phyloP scores from a whole-genome alignment of 1,140 invertebrate species.

The Drosophila nebulosa region DNA sequence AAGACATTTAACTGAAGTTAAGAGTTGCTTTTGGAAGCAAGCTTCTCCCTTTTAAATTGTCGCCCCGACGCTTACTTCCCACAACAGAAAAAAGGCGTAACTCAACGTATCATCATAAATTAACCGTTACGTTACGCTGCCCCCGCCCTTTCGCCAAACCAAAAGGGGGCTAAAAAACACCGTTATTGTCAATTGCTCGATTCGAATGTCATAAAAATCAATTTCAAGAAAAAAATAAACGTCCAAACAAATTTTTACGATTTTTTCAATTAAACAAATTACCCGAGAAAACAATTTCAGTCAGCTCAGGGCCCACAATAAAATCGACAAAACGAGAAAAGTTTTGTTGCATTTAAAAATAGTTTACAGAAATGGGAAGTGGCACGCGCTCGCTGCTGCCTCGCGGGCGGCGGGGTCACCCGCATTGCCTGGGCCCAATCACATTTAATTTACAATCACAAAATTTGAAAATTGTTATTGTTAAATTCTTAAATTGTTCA shows the following conservation, averaged over 20 bases:
- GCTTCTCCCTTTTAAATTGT: constrained; percentile 2
- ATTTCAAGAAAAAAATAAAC: constrained; percentile 35
- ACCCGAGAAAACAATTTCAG: constrained; percentile 51
- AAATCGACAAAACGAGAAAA: constrained; percentile 17
- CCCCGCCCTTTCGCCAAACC: not conserved
- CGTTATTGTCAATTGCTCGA: constrained; percentile 67
- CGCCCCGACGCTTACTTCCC: too few relatives aligned
- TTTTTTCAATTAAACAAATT: constrained; percentile 79
- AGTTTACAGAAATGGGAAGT: constrained; percentile 24
- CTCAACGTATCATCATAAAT: constrained; percentile 60
- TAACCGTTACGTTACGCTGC: constrained; percentile 46
- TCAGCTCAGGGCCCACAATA: constrained; percentile 6
- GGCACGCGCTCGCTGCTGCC: constrained; percentile 48
- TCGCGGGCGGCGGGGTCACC: constrained; percentile 6
- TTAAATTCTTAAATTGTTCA: constrained; percentile 35
- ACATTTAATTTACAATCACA: constrained; percentile 63
- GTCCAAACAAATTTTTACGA: constrained; percentile 63
- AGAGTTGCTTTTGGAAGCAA: not conserved
- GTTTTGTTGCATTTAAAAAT: constrained; percentile 43
- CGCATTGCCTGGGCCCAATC: constrained; percentile 38
- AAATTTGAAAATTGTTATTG: not conserved
- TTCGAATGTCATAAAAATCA: constrained; percentile 63
- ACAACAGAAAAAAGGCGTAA: constrained; percentile 30
- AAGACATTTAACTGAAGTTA: too few relatives aligned
- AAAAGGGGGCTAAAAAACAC: constrained; percentile 3